Evolutionary conservation across 2,113 vertebrate genomes (phyloP), one percentile per base, ranked within the genome.

Genomic region (Notarius quadriscutis): DNA sequence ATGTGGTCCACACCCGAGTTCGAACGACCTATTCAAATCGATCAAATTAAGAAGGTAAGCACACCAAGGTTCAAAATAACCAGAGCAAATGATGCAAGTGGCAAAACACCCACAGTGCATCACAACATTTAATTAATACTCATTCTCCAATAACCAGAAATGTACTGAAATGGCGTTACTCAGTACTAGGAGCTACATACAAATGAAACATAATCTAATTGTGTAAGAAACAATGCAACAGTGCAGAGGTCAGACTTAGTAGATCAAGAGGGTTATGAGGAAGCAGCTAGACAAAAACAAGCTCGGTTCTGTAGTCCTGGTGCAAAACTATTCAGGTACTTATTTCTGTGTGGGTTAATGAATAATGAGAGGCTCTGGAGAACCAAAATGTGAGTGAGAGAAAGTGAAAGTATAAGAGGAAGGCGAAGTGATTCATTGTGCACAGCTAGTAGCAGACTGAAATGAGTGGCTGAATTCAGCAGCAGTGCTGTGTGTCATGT

Each of bases 41-140:
- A 69, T 7, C 72, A 53, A 12, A 77, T 77, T 77, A 77, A 10
- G 4, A 8, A 14, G 5, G 41, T 74, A 11, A 74, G 22, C 34
- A 74, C 7, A 9, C 18, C 41, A 69, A 69, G 65, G 63, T 67
- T 67, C 25, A 27, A 67, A 67, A 67, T 11, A 67, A n/a, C 25
- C 63, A 15, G 27, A 34, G 27, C 27, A 34, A 71, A 34, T 34
- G 7, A 7, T 71, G 5, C 67, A 71, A 17, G 71, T 20, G 30
- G 17, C 48, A 10, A 74, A 72, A 72, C 71, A 50, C 34, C 71
- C 71, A 74, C 71, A 48, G 41, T 57, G 41, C 79, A 69, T 67
- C 50, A 65, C 30, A n/a, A 81, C 58, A 84, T 87, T 89, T 84
- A 83, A 12, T 41, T 41, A 25, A 25, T 15, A 58, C 25, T 81